These are phyloP conservation scores for Psittacus erithacus DNA, from an alignment of 2,113 vertebrate species.

Conservation along the genomic window DNA sequence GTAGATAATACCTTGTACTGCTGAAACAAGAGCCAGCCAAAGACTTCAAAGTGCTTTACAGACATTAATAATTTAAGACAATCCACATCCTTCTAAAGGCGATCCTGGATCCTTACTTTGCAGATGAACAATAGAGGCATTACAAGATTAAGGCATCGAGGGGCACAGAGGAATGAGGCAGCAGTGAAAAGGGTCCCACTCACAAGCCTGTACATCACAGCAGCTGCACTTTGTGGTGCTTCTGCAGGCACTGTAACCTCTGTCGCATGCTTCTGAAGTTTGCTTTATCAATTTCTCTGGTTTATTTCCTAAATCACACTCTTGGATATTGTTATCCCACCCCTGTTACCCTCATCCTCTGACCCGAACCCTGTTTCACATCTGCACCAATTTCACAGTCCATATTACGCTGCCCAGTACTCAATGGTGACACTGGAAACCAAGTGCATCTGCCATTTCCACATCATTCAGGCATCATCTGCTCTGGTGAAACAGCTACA, in stretches of 20 bases:
- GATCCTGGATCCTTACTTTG: background rate
- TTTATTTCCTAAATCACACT: background rate
- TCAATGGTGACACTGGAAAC: background rate
- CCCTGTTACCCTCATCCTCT: background rate
- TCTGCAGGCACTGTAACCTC: background rate
- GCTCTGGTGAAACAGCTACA: background rate
- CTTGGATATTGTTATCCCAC: background rate
- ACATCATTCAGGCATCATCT: background rate
- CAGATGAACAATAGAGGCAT: background rate
- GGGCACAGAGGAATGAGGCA: background rate
- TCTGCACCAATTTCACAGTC: background rate
- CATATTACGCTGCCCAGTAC: background rate
- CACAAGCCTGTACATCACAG: background rate
- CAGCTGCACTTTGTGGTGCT: background rate
- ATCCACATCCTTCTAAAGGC: background rate
- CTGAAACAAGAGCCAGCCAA: background rate
- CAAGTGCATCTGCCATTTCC: background rate
- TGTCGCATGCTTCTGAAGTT: background rate
- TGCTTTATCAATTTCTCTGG: background rate
- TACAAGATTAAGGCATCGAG: background rate
- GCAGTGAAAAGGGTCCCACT: background rate
- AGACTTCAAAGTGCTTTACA: constrained; percentile 16
- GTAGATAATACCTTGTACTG: background rate
- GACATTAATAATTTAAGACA: constrained; percentile 26
- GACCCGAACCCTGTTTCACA: background rate